Evolutionary conservation across 2,888 invertebrate genomes (phyloP).

Genomic region (Smittia aterrima): DNA sequence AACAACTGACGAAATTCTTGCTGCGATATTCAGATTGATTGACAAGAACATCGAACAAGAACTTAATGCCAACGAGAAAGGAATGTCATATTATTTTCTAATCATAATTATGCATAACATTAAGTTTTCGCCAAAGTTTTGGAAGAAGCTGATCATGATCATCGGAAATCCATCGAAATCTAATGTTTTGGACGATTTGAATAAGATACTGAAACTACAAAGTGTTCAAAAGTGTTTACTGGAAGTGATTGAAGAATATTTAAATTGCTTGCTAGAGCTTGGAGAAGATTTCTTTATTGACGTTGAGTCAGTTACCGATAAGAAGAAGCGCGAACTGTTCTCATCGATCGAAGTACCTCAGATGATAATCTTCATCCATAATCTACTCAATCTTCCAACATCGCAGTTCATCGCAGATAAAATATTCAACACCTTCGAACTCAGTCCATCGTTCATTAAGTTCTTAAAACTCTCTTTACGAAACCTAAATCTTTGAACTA

Average conservation of each 20-base stretch:
- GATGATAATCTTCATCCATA: background rate
- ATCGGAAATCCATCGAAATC: background rate
- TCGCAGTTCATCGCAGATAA: background rate
- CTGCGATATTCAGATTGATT: background rate
- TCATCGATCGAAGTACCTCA: background rate
- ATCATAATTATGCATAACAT: background rate
- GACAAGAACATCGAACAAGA: background rate
- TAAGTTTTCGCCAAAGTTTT: background rate
- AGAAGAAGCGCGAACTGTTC: background rate
- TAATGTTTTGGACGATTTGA: background rate
- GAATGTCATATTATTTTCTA: background rate
- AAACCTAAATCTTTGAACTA: background rate
- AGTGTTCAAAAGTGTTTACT: background rate
- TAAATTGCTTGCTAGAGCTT: background rate
- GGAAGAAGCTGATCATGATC: background rate
- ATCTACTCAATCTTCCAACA: background rate
- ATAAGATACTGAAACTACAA: background rate
- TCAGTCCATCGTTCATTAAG: background rate
- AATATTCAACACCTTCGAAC: background rate
- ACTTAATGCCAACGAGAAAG: background rate
- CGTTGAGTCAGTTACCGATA: background rate
- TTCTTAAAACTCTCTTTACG: background rate
- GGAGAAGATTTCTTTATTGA: background rate
- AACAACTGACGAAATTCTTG: background rate
- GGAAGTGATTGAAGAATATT: background rate